Evolutionary conservation across 2,113 vertebrate genomes (phyloP), one percentile per base, ranked within the genome.

Genomic region (Corythaixoides concolor): DNA sequence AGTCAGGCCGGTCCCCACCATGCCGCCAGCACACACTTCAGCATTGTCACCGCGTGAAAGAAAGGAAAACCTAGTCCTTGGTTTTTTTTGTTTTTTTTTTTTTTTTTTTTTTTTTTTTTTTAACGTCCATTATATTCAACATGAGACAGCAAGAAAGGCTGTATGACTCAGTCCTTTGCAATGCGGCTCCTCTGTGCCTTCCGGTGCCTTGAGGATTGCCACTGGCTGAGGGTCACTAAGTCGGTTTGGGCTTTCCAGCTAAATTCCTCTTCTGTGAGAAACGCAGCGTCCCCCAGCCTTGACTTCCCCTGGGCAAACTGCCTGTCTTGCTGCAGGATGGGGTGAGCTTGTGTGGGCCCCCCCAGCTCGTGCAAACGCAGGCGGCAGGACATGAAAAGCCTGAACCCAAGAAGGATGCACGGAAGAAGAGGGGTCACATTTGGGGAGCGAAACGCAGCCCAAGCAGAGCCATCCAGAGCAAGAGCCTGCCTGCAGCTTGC

Each of bases 91-190:
- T 6, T 43, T 72, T 39, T 39, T n/a, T n/a, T n/a, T n/a, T n/a
- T n/a, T n/a, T n/a, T n/a, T 55, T 15, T 4, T 28, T 12, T 18
- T 43, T 17, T 12, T 15, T 33, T 81, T 60, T 77, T 37, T 18
- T 11, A 9, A 1, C 14, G 56, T 72, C 74, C 63, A 41, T 90
- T 69, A 45, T 39, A 35, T 33, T 80, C 0, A 3, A 23, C 80
- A 59, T n/a, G 88, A 96, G 79, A 35, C 88, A 88, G 92, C 68
- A 84, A 55, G 74, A 37, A 75, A 43, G 63, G 28, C 72, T 35
- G 69, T 19, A 30, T 93, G 93, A 96, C 55, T 96, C 96, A 92
- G 89, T 74, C 26, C 85, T 90, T 87, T 74, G 90, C 93, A 80
- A 80, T 86, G 85, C 83, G 80, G 88, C 63, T 86, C 26, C 26